Evolutionary conservation across 2,113 vertebrate species (phyloP), one percentile per base, ranked within the genome.

Genomic region (Galbula dea): DNA sequence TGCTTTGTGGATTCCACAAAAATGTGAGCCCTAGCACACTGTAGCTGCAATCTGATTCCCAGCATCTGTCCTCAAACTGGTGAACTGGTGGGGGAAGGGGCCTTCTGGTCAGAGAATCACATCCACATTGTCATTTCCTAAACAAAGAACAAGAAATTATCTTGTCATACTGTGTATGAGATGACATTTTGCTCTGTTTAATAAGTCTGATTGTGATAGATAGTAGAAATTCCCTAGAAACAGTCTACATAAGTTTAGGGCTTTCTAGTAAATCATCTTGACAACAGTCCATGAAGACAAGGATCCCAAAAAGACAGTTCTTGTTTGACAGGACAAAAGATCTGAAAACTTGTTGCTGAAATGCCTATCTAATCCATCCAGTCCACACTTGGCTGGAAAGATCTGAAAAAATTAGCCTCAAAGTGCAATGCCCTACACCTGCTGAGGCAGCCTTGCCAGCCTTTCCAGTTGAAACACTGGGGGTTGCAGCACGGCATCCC

Each of bases 41-140:
- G 45, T 88, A 83, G 95, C 71, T 88, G 84, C 89, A 92, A 97
- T 93, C 78, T 88, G 95, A 97, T 92, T 96, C 96, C 90, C 67
- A 45, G 74, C 96, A 95, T 96, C 94, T 97, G 94, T 93, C 91
- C 59, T 69, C 54, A 51, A 72, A 39, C n/a, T 24, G 22, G 39
- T 63, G 91, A 93, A 43, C 1, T 43, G 37, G 69, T 84, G 62
- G 73, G 84, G 94, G 91, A 88, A 86, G 92, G 81, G 83, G 15
- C 48, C 71, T 86, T 93, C 75, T 90, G 74, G 45, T 68, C 68
- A 65, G 63, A 37, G 67, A 94, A 84, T 88, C 72, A 71, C 10
- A 3, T 73, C 34, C 57, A 65, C 54, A 52, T 67, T 87, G 52
- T 66, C 43, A 87, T 94, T 82, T 81, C 61, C 57, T 49, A 87